A percentile compares a stretch with the other conserved stretches of the same genome.
phyloP scores from a whole-genome alignment of 1,140 invertebrate species.

The Bombus sibiricus region DNA sequence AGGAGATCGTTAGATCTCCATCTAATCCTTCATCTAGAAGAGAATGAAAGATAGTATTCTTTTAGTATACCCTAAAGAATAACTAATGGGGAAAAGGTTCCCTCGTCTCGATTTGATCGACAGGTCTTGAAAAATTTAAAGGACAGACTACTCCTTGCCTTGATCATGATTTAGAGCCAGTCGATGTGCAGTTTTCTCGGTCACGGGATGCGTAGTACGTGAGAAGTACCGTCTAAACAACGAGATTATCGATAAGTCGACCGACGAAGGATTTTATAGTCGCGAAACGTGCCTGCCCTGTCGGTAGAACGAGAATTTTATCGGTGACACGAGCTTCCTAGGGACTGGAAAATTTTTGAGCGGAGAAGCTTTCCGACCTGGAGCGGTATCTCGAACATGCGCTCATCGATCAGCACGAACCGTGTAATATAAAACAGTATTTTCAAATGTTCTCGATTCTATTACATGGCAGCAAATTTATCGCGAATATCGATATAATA shows the following conservation, averaged over 20 bases:
- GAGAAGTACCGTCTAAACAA: slow-evolving; percentile 15
- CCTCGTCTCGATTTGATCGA: not conserved
- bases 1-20: not conserved
- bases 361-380: not conserved
- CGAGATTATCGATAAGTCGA: slow-evolving; percentile 31
- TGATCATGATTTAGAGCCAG: not conserved
- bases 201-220: not conserved
- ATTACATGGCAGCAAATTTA: not conserved
- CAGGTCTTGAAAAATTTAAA: not conserved
- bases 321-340: not conserved
- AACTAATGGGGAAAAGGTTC: not conserved
- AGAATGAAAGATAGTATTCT: not conserved
- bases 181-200: not conserved
- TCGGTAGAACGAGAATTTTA: slow-evolving; percentile 32
- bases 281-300: slow-evolving; percentile 24
- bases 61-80: not conserved
- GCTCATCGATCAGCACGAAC: not conserved
- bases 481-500: not conserved
- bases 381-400: not conserved
- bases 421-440: slow-evolving; percentile 2
- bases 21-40: not conserved
- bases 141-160: not conserved
- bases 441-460: not conserved
- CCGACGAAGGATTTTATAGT: slow-evolving; percentile 37
- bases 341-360: slow-evolving; percentile 1